phyloP scores from a whole-genome alignment of 1,140 invertebrate species.

The Cydia amplana region DNA sequence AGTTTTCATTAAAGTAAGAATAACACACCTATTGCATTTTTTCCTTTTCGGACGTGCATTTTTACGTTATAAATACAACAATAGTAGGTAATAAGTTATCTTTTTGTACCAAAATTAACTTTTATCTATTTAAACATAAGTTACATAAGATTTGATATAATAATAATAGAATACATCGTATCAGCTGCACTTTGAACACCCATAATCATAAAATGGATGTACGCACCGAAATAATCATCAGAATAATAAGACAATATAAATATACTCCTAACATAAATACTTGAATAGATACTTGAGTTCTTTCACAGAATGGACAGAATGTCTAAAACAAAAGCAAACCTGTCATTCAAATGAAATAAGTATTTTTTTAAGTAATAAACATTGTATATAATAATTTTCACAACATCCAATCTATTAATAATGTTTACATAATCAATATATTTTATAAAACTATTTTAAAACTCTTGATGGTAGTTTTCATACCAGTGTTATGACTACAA shows the following conservation, averaged over 20 bases:
- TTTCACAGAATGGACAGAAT: neutral
- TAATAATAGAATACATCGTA: slow-evolving; percentile 19
- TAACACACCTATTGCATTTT: slow-evolving; percentile 19
- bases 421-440: slow-evolving; percentile 26
- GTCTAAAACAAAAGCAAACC: neutral
- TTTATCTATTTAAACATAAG: slow-evolving; percentile 23
- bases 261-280: neutral
- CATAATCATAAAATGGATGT: neutral
- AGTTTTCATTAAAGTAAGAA: slow-evolving; percentile 22
- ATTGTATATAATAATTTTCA: slow-evolving; percentile 33
- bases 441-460: slow-evolving; percentile 22
- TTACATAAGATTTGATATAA: slow-evolving; percentile 10
- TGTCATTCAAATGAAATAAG: neutral
- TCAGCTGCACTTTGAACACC: slow-evolving; percentile 8
- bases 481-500: slow-evolving; percentile 6
- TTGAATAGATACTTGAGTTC: neutral
- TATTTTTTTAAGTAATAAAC: neutral
- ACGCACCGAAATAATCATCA: slow-evolving; percentile 6
- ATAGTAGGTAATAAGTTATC: neutral
- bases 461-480: slow-evolving; percentile 8
- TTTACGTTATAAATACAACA: neutral
- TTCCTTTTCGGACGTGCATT: neutral
- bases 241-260: neutral
- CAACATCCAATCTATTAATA: slow-evolving; percentile 22
- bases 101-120: slow-evolving; percentile 33